These are phyloP conservation scores for Drosophila arawakana DNA, from an alignment of 1,140 invertebrate genomes.

Conservation along the genomic window DNA sequence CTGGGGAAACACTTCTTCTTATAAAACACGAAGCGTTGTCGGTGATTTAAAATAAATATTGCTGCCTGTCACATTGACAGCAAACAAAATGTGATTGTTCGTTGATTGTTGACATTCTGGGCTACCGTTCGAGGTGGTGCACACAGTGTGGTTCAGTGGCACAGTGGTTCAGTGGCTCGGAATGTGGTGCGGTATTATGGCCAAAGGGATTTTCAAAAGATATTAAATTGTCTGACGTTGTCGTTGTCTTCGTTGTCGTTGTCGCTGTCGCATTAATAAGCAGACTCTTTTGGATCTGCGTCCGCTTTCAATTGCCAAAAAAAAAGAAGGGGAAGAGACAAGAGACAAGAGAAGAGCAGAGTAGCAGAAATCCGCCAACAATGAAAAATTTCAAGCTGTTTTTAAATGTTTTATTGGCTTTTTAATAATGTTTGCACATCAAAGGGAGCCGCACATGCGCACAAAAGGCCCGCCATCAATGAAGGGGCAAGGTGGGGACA, in stretches of 20 bases:
- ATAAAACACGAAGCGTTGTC: slow-evolving; percentile 40
- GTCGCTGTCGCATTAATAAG: slow-evolving; percentile 78
- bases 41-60: slow-evolving; percentile 83
- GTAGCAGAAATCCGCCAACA: slow-evolving; percentile 49
- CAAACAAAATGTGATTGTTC: slow-evolving; percentile 81
- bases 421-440: slow-evolving; percentile 81
- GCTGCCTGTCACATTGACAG: slow-evolving; percentile 80
- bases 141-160: neutral
- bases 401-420: slow-evolving; percentile 83
- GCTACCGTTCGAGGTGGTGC: slow-evolving; percentile 52
- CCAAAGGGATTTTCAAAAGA: slow-evolving; percentile 73
- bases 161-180: neutral
- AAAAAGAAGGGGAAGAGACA: slow-evolving; percentile 31
- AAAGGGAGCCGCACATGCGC: slow-evolving; percentile 67
- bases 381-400: slow-evolving; percentile 82
- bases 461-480: slow-evolving; percentile 41
- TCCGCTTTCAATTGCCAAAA: slow-evolving; percentile 69
- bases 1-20: slow-evolving; percentile 34
- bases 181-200: slow-evolving; percentile 32
- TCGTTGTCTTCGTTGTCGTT: slow-evolving; percentile 33
- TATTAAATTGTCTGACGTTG: slow-evolving; percentile 81
- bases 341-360: neutral
- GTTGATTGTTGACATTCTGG: slow-evolving; percentile 80
- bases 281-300: slow-evolving; percentile 50
- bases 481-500: neutral